These are phyloP conservation scores for Pseudorhombus dupliciocellatus DNA, from an alignment of 2,113 vertebrate genomes.

Conservation along the genomic window DNA sequence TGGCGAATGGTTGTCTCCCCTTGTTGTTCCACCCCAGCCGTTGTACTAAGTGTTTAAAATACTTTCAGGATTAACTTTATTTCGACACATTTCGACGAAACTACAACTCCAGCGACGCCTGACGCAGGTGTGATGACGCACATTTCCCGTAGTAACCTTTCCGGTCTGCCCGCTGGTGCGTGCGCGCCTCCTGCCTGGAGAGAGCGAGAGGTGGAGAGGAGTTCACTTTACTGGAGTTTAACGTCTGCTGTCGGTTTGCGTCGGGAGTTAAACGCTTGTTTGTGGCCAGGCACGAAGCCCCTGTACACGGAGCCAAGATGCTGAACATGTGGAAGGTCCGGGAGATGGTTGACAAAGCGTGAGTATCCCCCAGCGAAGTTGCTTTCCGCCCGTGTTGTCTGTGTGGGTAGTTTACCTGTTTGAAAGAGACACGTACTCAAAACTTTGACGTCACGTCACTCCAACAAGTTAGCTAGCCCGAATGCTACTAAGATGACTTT, in stretches of 20 bases:
- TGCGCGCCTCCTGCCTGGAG: conserved; percentile 71
- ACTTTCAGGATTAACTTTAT: neutral
- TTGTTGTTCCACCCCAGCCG: no score
- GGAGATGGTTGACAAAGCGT: conserved; percentile 97
- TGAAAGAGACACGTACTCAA: conserved; percentile 83
- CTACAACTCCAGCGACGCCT: conserved; percentile 65
- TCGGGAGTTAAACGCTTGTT: conserved; percentile 54
- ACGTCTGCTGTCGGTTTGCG: conserved; percentile 70
- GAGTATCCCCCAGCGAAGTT: conserved; percentile 75
- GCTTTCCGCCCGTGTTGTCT: conserved; percentile 5
- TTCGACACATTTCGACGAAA: conserved; percentile 21
- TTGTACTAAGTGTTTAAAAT: neutral
- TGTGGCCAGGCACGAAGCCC: conserved; percentile 68
- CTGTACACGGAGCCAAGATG: conserved; percentile 82
- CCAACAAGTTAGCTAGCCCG: conserved; percentile 72
- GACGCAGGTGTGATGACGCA: conserved; percentile 63
- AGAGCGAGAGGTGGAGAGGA: conserved; percentile 75
- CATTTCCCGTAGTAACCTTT: conserved; percentile 72
- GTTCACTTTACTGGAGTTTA: conserved; percentile 78
- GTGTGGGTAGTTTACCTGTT: conserved; percentile 74
- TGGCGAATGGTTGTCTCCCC: no score
- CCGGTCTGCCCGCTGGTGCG: conserved; percentile 52
- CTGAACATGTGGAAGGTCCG: conserved; percentile 96
- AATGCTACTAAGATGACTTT: conserved; percentile 61
- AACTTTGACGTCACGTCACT: conserved; percentile 82